These are phyloP conservation scores for Hydrozoanthus gracilis DNA, from an alignment of 92 coral and sea anemone genomes.

Conservation along the genomic window DNA sequence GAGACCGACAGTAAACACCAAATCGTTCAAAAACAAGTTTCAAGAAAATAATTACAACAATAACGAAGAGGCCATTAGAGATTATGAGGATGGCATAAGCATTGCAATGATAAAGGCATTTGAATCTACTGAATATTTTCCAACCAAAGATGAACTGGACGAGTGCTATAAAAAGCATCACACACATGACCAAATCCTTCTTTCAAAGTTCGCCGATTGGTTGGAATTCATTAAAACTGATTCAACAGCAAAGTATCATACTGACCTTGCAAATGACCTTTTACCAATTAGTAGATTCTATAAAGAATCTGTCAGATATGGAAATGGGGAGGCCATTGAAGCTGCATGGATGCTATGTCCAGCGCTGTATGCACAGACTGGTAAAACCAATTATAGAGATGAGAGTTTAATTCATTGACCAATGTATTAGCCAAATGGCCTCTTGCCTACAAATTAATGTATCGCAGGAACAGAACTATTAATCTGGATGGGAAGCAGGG, in stretches of 20 bases:
- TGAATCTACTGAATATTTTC: slow-evolving; percentile 34
- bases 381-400: slow-evolving; percentile 31
- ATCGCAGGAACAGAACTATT: slow-evolving; percentile 46
- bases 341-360: slow-evolving; percentile 49
- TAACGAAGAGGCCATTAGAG: slow-evolving; percentile 56
- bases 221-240: background rate
- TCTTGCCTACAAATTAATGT: slow-evolving; percentile 28
- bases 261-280: slow-evolving; percentile 48
- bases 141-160: slow-evolving; percentile 36
- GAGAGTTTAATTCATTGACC: slow-evolving; percentile 17
- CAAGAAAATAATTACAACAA: slow-evolving; percentile 47
- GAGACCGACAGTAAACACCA: slow-evolving; percentile 44
- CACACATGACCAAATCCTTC: slow-evolving; percentile 43
- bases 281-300: slow-evolving; percentile 65
- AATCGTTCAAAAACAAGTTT: slow-evolving; percentile 37
- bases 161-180: background rate
- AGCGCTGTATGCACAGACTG: slow-evolving; percentile 15
- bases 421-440: slow-evolving; percentile 53
- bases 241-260: slow-evolving; percentile 39
- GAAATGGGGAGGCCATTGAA: slow-evolving; percentile 62
- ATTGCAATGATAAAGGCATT: slow-evolving; percentile 61
- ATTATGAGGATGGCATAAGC: slow-evolving; percentile 62
- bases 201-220: slow-evolving; percentile 37
- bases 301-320: slow-evolving; percentile 52
- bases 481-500: slow-evolving; percentile 55